phyloP scores from a whole-genome alignment of 2,888 invertebrate genomes.

The Perizoma flavofasciatum region DNA sequence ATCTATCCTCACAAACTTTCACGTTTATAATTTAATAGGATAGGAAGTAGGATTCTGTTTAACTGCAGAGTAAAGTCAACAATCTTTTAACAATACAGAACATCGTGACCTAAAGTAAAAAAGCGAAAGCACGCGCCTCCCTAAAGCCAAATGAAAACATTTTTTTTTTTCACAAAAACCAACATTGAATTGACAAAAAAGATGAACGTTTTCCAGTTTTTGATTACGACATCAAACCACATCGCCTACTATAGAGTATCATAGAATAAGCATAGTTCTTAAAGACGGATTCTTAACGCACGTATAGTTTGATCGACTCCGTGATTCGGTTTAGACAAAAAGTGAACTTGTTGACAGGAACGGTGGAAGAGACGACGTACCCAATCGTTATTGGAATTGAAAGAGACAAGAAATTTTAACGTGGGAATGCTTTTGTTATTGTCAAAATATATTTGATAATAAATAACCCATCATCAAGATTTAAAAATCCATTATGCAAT shows the following conservation, averaged over 20 bases:
- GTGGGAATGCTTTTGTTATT: no score
- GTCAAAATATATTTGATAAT: no score
- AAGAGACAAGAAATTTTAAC: neutral
- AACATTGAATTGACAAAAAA: constrained; percentile 54
- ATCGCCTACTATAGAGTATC: constrained; percentile 51
- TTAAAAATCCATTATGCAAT: no score
- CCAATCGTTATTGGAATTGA: constrained; percentile 1
- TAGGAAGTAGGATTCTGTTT: no score
- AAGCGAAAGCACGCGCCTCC: constrained; percentile 48
- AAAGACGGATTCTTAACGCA: constrained; percentile 59
- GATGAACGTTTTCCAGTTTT: constrained; percentile 46
- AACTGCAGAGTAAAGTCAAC: neutral
- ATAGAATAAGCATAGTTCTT: constrained; percentile 14
- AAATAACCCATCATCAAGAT: no score
- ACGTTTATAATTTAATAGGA: no score
- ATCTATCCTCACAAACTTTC: no score
- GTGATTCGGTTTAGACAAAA: constrained; percentile 57
- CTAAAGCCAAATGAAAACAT: constrained; percentile 44
- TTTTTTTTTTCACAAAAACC: constrained; percentile 53
- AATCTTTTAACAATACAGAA: neutral
- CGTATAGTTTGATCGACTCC: constrained; percentile 63
- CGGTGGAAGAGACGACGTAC: constrained; percentile 12
- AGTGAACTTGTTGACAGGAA: constrained; percentile 45
- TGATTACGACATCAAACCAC: constrained; percentile 61
- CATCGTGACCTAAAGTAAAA: constrained; percentile 33